phyloP scores from a whole-genome alignment of 2,113 vertebrate genomes.

The Poeciliopsis occidentalis region DNA sequence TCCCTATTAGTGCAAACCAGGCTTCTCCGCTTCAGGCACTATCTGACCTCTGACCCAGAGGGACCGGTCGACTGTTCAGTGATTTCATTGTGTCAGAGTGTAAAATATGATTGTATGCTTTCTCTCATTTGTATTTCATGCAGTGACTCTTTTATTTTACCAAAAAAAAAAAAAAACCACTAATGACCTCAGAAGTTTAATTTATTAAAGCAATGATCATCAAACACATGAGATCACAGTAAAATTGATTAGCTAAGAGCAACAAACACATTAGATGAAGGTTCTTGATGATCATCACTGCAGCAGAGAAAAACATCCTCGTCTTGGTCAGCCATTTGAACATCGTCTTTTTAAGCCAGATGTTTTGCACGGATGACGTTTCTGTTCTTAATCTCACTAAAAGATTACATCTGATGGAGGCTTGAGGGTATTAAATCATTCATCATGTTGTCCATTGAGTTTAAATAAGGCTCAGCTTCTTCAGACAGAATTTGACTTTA shows the following conservation, averaged over 20 bases:
- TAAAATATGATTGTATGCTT: background rate
- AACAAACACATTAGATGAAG: no score
- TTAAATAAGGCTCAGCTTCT: background rate
- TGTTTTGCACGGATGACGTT: conserved; percentile 3
- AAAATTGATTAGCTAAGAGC: background rate
- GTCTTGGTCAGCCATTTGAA: background rate
- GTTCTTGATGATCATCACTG: no score
- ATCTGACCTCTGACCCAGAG: background rate
- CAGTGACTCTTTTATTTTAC: background rate
- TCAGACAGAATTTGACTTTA: background rate
- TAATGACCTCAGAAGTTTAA: background rate
- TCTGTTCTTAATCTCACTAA: background rate
- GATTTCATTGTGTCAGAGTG: background rate
- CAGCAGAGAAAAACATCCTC: no score
- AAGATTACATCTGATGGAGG: background rate
- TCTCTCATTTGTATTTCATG: background rate
- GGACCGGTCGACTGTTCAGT: background rate
- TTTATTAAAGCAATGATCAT: background rate
- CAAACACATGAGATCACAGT: background rate
- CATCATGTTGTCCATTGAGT: background rate
- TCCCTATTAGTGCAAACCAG: background rate
- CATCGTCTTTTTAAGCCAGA: background rate
- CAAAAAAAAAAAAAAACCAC: background rate
- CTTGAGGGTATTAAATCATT: background rate
- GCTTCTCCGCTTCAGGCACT: no score